phyloP scores from a whole-genome alignment of 2,113 vertebrate species.

The Alouatta palliata region DNA sequence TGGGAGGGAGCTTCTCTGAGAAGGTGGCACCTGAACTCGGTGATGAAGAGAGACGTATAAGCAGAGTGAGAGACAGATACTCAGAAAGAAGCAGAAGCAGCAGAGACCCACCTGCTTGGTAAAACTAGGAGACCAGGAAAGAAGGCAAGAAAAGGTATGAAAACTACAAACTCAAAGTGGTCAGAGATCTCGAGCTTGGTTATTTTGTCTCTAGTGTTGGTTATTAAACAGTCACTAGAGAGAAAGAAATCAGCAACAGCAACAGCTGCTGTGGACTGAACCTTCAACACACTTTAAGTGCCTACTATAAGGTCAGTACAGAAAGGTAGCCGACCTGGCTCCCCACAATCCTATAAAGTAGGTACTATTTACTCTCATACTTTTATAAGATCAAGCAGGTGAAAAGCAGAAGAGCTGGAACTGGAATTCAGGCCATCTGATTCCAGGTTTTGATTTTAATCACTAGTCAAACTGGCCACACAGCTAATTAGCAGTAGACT shows the following conservation, averaged over 20 bases:
- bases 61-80: background rate
- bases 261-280: rapidly evolving
- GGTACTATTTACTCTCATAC: background rate
- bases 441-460: background rate
- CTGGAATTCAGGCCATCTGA: background rate
- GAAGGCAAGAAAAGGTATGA: background rate
- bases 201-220: background rate
- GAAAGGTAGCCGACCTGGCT: too few species aligned
- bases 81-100: background rate
- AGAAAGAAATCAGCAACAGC: background rate
- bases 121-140: background rate
- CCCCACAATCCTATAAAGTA: rapidly evolving
- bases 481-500: background rate
- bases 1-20: background rate
- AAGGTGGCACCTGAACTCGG: background rate
- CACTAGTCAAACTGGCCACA: background rate
- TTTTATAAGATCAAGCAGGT: background rate
- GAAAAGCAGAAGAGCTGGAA: background rate
- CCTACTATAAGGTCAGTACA: background rate
- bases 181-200: background rate
- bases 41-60: background rate
- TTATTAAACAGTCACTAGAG: too few species aligned
- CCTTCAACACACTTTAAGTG: rapidly evolving
- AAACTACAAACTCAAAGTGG: background rate
- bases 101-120: too few species aligned